A percentile compares a stretch with the other conserved stretches of the same genome.
Conservation (phyloP, 1,140 invertebrate genomes). For the Bombus confusus region DNA sequence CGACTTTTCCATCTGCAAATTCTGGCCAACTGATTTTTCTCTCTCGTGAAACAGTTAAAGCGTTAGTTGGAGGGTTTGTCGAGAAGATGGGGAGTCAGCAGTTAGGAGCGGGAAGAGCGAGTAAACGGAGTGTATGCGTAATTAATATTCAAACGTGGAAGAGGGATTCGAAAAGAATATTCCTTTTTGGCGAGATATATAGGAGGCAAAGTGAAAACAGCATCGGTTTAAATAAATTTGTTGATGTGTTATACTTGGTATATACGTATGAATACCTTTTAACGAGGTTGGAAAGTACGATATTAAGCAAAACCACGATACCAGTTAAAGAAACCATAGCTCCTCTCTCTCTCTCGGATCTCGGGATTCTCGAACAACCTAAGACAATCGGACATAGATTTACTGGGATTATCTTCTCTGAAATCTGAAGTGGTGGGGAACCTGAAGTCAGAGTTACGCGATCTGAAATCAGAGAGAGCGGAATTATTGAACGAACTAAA, state of each 20-base stretch:
- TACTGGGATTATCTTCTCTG: constrained; percentile 47
- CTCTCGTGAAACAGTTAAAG: neutral
- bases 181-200: neutral
- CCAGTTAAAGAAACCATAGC: neutral
- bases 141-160: neutral
- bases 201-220: neutral
- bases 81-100: neutral
- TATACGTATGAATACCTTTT: too few relatives aligned
- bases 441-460: constrained; percentile 60
- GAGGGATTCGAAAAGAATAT: too few relatives aligned
- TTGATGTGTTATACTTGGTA: neutral
- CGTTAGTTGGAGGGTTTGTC: neutral
- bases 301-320: too few relatives aligned
- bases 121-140: neutral
- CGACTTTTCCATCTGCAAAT: too few relatives aligned
- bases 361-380: constrained; percentile 50
- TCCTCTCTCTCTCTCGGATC: constrained; percentile 49
- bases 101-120: neutral
- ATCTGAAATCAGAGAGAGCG: constrained; percentile 58
- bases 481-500: constrained; percentile 64
- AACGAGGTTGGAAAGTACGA: too few relatives aligned
- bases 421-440: constrained; percentile 65
- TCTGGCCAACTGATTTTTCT: neutral
- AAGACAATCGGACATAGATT: constrained; percentile 50
- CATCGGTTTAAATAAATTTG: neutral